Conservation (phyloP, 2,797 vertebrate genomes). For the Myotis myotis region DNA sequence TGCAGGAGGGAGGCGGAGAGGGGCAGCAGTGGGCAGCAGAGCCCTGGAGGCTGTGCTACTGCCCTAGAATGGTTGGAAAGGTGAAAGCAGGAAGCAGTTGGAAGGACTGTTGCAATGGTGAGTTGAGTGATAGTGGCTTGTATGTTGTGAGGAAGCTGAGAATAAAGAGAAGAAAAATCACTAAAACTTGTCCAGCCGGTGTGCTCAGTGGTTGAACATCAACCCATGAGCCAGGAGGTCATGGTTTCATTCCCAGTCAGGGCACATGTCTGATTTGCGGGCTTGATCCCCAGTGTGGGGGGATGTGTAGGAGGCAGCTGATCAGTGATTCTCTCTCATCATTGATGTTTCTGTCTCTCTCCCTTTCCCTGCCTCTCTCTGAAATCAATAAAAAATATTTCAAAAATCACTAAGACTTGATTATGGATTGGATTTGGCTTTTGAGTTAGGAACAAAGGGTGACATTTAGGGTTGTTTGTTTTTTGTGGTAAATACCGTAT, state of each 20-base stretch:
- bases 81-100: background rate
- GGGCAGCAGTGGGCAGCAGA: background rate
- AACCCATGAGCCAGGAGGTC: no score
- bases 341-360: no score
- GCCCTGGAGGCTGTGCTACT: background rate
- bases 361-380: no score
- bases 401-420: background rate
- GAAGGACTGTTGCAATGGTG: background rate
- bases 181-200: background rate
- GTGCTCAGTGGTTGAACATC: no score
- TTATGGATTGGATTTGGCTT: background rate
- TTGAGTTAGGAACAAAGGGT: background rate
- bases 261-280: no score
- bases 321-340: no score
- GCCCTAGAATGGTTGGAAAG: background rate
- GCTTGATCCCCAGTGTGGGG: no score
- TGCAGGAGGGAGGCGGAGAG: background rate
- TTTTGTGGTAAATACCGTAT: background rate
- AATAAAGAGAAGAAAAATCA: background rate
- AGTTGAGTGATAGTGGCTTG: background rate
- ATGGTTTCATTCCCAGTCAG: no score
- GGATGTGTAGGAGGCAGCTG: no score
- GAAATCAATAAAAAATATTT: no score
- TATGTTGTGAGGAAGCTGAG: background rate
- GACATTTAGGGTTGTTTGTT: constrained; percentile 5